These are phyloP conservation scores for Nephrotoma appendiculata DNA, from an alignment of 2,888 invertebrate species.

Conservation along the genomic window DNA sequence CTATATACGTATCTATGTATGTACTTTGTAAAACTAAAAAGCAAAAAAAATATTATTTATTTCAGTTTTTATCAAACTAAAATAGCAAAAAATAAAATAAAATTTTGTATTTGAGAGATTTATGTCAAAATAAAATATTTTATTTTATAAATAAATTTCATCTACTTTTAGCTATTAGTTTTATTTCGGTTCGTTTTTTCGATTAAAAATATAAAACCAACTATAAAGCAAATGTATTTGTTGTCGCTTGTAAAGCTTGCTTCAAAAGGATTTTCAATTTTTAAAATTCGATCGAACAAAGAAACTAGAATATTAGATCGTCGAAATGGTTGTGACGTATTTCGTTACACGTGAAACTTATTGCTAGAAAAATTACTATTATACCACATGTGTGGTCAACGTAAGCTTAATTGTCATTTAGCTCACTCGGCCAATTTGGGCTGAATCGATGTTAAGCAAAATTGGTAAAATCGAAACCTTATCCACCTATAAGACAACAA, in stretches of 20 bases:
- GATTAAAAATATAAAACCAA: background rate
- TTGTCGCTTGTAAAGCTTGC: background rate
- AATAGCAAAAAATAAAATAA: background rate
- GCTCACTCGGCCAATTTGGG: too few relatives aligned
- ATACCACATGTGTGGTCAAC: too few relatives aligned
- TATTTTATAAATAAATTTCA: background rate
- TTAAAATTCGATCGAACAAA: background rate
- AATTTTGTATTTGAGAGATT: background rate
- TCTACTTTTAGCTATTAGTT: background rate
- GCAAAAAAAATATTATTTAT: background rate
- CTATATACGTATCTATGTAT: too few relatives aligned
- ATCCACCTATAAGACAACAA: too few relatives aligned
- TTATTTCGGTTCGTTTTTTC: background rate
- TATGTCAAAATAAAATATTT: background rate
- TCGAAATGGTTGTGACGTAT: too few relatives aligned
- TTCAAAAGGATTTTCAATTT: background rate
- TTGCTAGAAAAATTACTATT: too few relatives aligned
- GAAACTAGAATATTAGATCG: background rate
- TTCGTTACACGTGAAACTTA: too few relatives aligned
- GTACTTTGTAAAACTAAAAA: background rate
- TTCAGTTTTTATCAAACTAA: background rate
- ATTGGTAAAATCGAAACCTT: too few relatives aligned
- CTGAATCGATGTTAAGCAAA: too few relatives aligned
- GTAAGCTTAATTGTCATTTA: too few relatives aligned
- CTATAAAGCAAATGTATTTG: background rate